A percentile compares a stretch with the other conserved stretches of the same genome.
phyloP scores from a whole-genome alignment of 2,888 invertebrate genomes.

The Beris chalybata region DNA sequence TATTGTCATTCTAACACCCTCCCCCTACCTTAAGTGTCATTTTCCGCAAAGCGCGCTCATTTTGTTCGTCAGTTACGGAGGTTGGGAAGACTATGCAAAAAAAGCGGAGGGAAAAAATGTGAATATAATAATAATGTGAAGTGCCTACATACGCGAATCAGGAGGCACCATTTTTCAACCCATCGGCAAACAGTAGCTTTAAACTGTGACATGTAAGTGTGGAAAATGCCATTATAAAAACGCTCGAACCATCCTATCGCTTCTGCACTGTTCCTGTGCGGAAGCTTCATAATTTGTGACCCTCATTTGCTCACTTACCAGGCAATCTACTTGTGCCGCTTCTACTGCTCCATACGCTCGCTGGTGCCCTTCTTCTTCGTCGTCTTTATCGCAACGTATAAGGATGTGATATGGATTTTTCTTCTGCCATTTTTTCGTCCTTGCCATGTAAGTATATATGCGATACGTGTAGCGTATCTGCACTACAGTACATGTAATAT shows the following conservation, averaged over 20 bases:
- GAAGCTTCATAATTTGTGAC: conserved; percentile 6
- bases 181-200: no score
- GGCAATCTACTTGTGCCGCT: conserved; percentile 1
- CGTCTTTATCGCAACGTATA: conserved; percentile 1
- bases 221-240: no score
- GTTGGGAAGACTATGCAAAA: no score
- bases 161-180: no score
- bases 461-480: neutral
- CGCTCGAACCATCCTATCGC: no score
- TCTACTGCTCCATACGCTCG: neutral
- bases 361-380: neutral
- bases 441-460: neutral
- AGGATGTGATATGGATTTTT: conserved; percentile 7
- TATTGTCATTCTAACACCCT: conserved; percentile 3
- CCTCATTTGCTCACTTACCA: conserved; percentile 8
- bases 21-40: conserved; percentile 11
- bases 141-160: no score
- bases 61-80: no score
- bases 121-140: no score
- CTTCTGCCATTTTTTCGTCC: neutral
- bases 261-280: neutral
- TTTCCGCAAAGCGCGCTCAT: conserved; percentile 2
- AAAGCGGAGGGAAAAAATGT: no score
- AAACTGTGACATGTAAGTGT: no score
- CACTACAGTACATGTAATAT: neutral